Percentiles rank a stretch among this genome's conserved stretches.
These are phyloP conservation scores for Psococerastis gibbosa DNA, from an alignment of 2,888 invertebrate genomes.

Conservation along the genomic window DNA sequence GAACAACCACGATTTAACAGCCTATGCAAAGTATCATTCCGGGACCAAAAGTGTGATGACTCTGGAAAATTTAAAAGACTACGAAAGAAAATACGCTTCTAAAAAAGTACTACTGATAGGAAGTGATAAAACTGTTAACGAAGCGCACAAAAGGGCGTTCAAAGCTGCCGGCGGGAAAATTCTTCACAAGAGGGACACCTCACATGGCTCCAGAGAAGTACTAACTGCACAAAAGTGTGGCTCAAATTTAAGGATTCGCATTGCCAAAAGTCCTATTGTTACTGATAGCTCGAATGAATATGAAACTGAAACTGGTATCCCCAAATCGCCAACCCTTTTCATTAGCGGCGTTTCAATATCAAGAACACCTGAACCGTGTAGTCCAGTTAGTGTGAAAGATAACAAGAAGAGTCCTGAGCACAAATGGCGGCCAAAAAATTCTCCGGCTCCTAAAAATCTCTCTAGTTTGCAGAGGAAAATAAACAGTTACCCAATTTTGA, in stretches of 20 bases:
- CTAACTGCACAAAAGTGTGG: slow-evolving; percentile 18
- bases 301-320: slow-evolving; percentile 36
- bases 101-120: slow-evolving; percentile 1
- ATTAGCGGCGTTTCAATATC: slow-evolving; percentile 37
- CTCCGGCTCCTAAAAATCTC: slow-evolving; percentile 3
- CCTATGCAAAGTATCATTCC: neutral
- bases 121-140: slow-evolving; percentile 13
- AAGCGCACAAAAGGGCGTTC: slow-evolving; percentile 17
- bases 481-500: slow-evolving; percentile 6
- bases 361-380: slow-evolving; percentile 32
- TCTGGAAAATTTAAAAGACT: slow-evolving; percentile 4
- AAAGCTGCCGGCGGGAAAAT: slow-evolving; percentile 19
- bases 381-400: slow-evolving; percentile 20
- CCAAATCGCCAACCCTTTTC: slow-evolving; percentile 35
- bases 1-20: neutral
- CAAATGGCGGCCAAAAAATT: slow-evolving; percentile 12
- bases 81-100: neutral
- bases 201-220: slow-evolving; percentile 27
- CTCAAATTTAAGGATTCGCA: slow-evolving; percentile 15
- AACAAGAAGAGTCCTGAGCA: slow-evolving; percentile 12
- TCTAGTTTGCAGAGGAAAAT: slow-evolving; percentile 3
- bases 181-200: slow-evolving; percentile 15
- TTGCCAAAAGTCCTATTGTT: slow-evolving; percentile 22
- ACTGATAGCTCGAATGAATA: slow-evolving; percentile 33
- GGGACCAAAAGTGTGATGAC: slow-evolving; percentile 6